Conservation (phyloP, 2,888 invertebrate species). For the Gymnosoma rotundatum region DNA sequence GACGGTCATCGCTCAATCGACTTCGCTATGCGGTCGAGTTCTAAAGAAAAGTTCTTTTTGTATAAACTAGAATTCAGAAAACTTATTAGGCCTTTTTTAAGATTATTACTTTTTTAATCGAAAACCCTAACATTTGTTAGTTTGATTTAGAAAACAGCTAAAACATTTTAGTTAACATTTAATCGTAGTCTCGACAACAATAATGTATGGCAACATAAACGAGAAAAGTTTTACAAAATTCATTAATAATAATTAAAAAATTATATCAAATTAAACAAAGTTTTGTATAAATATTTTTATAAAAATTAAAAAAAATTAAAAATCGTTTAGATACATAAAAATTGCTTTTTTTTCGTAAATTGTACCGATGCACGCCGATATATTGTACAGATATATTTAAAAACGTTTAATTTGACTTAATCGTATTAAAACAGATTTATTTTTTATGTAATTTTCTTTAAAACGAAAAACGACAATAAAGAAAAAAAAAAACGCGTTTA, state of each 20-base stretch:
- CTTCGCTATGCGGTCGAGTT: too few species aligned
- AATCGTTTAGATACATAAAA: slow-evolving; percentile 1
- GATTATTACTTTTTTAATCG: not conserved
- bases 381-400: slow-evolving; percentile 12
- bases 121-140: slow-evolving; percentile 61
- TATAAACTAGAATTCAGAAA: too few species aligned
- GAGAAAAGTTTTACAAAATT: slow-evolving; percentile 29
- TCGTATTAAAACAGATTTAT: slow-evolving; percentile 30
- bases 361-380: not conserved
- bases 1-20: too few species aligned
- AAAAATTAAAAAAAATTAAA: too few species aligned
- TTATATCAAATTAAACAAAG: slow-evolving; percentile 6
- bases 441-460: slow-evolving; percentile 45
- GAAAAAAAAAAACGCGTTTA: not conserved
- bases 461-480: not conserved
- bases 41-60: too few species aligned
- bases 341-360: not conserved
- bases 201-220: slow-evolving; percentile 34
- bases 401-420: slow-evolving; percentile 18
- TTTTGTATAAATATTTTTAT: not conserved
- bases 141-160: slow-evolving; percentile 55
- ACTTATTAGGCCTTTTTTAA: too few species aligned
- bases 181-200: slow-evolving; percentile 62
- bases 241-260: slow-evolving; percentile 7
- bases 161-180: slow-evolving; percentile 62